These are phyloP conservation scores for Petaurus breviceps DNA, from an alignment of 2,113 vertebrate genomes.

Conservation along the genomic window DNA sequence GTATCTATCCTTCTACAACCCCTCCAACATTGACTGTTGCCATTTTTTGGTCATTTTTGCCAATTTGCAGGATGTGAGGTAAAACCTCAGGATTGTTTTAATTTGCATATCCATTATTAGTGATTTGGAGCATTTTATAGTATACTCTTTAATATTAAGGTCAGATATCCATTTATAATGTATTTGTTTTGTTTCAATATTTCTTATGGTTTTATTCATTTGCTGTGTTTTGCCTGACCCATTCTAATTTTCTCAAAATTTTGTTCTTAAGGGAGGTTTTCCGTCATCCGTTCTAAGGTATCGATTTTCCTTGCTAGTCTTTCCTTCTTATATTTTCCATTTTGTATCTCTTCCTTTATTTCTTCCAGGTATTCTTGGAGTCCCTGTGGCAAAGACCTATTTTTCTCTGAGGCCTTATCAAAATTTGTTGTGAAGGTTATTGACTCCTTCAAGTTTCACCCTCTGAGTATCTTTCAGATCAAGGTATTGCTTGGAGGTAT, in stretches of 20 bases:
- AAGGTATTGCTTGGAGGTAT: too few species aligned
- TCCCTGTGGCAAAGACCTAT: too few species aligned
- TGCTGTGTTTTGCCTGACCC: neutral
- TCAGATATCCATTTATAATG: neutral
- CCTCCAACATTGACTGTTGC: neutral
- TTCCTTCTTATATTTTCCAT: too few species aligned
- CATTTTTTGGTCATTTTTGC: neutral
- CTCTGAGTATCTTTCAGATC: too few species aligned
- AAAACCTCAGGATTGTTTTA: neutral
- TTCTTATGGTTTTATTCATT: neutral
- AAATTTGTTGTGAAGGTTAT: too few species aligned
- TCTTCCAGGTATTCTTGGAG: too few species aligned
- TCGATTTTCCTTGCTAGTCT: too few species aligned
- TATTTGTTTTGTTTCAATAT: neutral
- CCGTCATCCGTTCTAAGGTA: too few species aligned
- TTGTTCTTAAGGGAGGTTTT: neutral
- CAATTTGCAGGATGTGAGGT: neutral
- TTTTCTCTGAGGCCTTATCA: too few species aligned
- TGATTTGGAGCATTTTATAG: neutral
- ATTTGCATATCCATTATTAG: neutral
- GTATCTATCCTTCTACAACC: neutral
- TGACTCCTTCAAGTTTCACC: too few species aligned
- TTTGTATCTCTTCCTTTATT: too few species aligned
- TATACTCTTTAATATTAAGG: neutral
- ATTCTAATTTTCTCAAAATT: neutral